Percentiles rank a stretch among this genome's conserved stretches.
These are phyloP conservation scores for Caenorhabditis virilis DNA, from an alignment of 2,888 invertebrate genomes.

Conservation along the genomic window DNA sequence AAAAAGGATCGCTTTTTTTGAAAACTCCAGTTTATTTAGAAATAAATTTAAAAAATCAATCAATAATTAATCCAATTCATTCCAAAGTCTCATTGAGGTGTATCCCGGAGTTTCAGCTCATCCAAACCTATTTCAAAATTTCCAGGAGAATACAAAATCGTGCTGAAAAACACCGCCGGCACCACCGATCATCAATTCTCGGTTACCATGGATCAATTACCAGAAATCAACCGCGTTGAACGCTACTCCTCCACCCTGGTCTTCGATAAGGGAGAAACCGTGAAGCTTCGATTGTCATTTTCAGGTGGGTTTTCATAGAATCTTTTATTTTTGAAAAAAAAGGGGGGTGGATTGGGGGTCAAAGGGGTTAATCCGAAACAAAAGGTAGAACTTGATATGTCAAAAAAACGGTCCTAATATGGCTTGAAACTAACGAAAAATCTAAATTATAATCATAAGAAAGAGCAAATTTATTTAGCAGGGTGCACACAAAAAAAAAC, in stretches of 20 bases:
- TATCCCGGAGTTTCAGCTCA: no score
- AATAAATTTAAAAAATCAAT: no score
- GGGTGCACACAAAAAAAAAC: no score
- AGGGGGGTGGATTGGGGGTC: not conserved
- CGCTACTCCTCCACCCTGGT: conserved; percentile 53
- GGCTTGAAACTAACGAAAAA: no score
- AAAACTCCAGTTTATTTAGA: not conserved
- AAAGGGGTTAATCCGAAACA: no score
- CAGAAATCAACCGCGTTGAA: conserved; percentile 54
- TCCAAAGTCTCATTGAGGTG: no score
- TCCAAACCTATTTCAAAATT: not conserved
- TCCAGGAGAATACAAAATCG: conserved; percentile 38
- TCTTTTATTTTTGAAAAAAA: conserved; percentile 3
- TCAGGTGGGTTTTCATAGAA: conserved; percentile 38
- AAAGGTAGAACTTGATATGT: no score
- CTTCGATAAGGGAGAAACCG: conserved; percentile 57
- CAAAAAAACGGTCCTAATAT: no score
- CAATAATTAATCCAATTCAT: no score
- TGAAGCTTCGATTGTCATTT: conserved; percentile 54
- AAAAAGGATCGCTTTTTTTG: no score
- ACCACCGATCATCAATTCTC: conserved; percentile 45
- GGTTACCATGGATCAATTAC: conserved; percentile 50
- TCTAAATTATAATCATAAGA: no score
- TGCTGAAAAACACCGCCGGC: conserved; percentile 32
- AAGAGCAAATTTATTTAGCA: no score